Evolutionary conservation across 2,113 vertebrate species (phyloP).

Genomic region (Mixornis gularis): DNA sequence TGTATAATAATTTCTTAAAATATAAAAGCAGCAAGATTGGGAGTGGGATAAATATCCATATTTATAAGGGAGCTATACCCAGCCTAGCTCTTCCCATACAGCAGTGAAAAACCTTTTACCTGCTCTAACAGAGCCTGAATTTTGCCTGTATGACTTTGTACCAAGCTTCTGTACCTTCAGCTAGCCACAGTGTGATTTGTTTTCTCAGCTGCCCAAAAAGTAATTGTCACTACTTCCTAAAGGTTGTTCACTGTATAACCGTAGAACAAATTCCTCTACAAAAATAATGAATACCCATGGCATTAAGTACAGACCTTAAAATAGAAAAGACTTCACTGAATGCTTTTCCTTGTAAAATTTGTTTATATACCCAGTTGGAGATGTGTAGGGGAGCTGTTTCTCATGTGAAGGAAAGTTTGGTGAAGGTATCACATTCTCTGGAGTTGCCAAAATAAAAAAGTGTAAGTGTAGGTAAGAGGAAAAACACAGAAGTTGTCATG

Average conservation of each 20-base stretch:
- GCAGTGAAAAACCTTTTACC: background rate
- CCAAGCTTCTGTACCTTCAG: background rate
- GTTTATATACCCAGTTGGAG: background rate
- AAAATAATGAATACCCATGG: background rate
- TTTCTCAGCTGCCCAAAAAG: background rate
- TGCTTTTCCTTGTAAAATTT: background rate
- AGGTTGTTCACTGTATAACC: background rate
- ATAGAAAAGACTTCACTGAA: background rate
- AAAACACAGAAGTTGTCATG: background rate
- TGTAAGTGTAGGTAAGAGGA: background rate
- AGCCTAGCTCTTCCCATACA: background rate
- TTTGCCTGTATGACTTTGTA: background rate
- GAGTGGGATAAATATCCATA: background rate
- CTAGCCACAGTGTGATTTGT: background rate
- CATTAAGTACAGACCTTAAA: background rate
- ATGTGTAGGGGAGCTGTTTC: background rate
- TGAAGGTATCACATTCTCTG: background rate
- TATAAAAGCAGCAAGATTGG: background rate
- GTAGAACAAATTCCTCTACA: background rate
- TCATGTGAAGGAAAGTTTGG: background rate
- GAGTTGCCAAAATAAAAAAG: background rate
- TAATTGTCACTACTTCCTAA: background rate
- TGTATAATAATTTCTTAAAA: conserved; percentile 5
- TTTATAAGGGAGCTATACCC: background rate
- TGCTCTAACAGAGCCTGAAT: background rate